Conservation (phyloP, 2,888 invertebrate species). For the Nipponacmea schrenckii region DNA sequence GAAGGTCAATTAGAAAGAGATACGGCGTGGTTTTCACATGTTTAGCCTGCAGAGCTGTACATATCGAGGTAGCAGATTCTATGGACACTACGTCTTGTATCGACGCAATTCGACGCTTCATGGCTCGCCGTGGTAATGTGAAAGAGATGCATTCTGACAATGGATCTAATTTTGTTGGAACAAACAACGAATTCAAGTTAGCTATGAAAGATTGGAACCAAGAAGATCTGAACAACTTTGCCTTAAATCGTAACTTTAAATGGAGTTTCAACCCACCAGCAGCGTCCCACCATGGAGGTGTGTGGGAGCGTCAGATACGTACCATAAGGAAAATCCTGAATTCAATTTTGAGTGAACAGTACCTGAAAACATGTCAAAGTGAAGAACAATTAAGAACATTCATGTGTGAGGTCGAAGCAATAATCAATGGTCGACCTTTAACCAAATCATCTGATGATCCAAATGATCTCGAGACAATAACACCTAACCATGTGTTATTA, state of each 20-base stretch:
- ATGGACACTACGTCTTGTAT: slow-evolving; percentile 12
- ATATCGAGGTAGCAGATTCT: slow-evolving; percentile 21
- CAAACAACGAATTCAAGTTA: slow-evolving; percentile 11
- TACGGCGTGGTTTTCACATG: slow-evolving; percentile 32
- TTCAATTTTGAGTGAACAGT: too few relatives aligned
- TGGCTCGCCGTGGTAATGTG: slow-evolving; percentile 17
- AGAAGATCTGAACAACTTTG: not conserved
- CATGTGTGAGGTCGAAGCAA: slow-evolving; percentile 31
- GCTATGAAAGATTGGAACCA: not conserved
- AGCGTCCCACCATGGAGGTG: slow-evolving; percentile 30
- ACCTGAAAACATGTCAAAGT: slow-evolving; percentile 11
- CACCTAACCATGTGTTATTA: slow-evolving; percentile 31
- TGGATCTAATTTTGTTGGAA: slow-evolving; percentile 22
- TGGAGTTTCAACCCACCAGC: slow-evolving; percentile 33
- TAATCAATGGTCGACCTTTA: slow-evolving; percentile 28
- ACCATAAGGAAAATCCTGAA: too few relatives aligned
- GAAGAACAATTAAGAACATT: slow-evolving; percentile 31
- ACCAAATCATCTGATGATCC: slow-evolving; percentile 20
- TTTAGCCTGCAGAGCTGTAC: slow-evolving; percentile 20
- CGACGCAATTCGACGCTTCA: slow-evolving; percentile 23
- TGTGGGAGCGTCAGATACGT: slow-evolving; percentile 19
- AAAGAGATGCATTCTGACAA: slow-evolving; percentile 19
- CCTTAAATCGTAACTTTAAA: not conserved
- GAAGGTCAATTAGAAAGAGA: slow-evolving; percentile 20
- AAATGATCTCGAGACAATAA: slow-evolving; percentile 22